These are phyloP conservation scores for Cryptoblepharus egeriae DNA, from an alignment of 2,797 vertebrate genomes.

Conservation along the genomic window DNA sequence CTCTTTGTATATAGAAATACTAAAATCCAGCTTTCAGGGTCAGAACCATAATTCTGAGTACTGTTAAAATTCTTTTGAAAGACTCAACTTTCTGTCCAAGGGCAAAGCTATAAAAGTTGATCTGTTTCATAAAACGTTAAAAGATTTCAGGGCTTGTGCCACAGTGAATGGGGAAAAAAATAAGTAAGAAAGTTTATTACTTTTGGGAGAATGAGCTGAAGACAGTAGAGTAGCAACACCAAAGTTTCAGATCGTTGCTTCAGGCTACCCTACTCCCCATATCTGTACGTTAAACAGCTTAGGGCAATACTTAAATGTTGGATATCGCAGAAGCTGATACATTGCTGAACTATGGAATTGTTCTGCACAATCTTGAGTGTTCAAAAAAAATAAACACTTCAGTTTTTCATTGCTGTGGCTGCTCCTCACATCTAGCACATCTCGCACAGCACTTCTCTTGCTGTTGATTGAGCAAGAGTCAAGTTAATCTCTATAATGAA, in stretches of 20 bases:
- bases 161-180: not conserved
- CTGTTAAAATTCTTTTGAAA: constrained; percentile 12
- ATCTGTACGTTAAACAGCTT: not conserved
- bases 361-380: not conserved
- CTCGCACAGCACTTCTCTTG: not conserved
- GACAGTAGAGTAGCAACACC: not conserved
- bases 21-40: not conserved
- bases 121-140: constrained; percentile 21
- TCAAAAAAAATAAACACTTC: constrained; percentile 7
- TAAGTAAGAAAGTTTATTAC: not conserved
- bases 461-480: not conserved
- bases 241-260: not conserved
- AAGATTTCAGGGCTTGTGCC: not conserved
- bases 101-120: not conserved
- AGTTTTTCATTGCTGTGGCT: not conserved
- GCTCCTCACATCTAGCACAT: not conserved
- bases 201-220: not conserved
- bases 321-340: not conserved
- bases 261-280: not conserved
- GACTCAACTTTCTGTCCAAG: constrained; percentile 15
- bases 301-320: constrained; percentile 15
- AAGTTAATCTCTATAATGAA: constrained; percentile 7
- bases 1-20: too few species aligned
- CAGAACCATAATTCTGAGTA: constrained; percentile 1
- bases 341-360: constrained; percentile 11